Evolutionary conservation across 2,888 invertebrate genomes (phyloP).

Genomic region (Linnaemya vulpina): DNA sequence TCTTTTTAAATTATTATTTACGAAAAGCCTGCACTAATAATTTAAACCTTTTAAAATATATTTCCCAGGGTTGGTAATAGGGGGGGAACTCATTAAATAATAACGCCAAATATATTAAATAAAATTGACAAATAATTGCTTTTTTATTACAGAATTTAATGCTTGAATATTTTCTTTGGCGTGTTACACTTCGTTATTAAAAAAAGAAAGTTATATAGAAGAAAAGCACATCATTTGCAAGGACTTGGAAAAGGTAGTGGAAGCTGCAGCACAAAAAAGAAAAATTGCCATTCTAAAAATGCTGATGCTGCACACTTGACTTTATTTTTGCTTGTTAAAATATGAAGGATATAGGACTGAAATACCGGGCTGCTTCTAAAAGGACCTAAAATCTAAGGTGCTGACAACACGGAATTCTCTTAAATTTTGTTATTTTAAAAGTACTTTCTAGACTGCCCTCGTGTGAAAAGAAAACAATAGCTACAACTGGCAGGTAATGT

Average conservation of each 20-base stretch:
- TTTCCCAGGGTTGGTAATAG: neutral
- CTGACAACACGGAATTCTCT: neutral
- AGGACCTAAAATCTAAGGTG: neutral
- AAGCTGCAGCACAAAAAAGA: conserved; percentile 45
- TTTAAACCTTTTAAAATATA: neutral
- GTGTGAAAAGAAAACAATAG: neutral
- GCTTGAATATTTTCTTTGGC: neutral
- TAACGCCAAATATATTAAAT: neutral
- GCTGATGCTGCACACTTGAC: conserved; percentile 70
- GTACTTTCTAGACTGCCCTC: neutral
- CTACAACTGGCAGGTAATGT: conserved; percentile 44
- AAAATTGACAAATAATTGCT: neutral
- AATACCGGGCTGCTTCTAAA: neutral
- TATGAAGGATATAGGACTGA: neutral
- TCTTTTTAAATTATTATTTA: too few relatives aligned
- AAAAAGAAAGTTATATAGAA: too few relatives aligned
- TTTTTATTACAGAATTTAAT: conserved; percentile 23
- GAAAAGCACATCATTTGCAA: neutral
- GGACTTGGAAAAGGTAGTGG: neutral
- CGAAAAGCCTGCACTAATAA: too few relatives aligned
- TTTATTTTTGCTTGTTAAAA: conserved; percentile 41
- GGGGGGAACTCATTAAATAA: neutral
- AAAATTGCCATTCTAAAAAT: conserved; percentile 62
- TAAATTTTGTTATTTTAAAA: neutral
- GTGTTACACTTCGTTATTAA: conserved; percentile 7